A percentile compares a stretch with the other conserved stretches of the same genome.
Evolutionary conservation across 2,888 invertebrate species (phyloP).

Genomic region (Globia sparganii): DNA sequence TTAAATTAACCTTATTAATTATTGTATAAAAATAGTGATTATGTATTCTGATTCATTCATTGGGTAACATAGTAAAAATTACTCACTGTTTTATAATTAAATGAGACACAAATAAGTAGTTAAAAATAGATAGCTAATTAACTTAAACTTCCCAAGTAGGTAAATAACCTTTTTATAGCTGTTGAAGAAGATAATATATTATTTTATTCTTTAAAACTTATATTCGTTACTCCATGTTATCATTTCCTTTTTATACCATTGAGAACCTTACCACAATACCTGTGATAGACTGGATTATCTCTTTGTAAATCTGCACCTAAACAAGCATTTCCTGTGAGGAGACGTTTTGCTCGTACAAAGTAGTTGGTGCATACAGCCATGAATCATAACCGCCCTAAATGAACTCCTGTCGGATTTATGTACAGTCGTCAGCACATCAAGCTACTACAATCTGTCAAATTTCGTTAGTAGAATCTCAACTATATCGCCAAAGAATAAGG

Average conservation of each 20-base stretch:
- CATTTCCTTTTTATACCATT: neutral
- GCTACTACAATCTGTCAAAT: no score
- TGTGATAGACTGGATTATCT: neutral
- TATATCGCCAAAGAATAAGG: no score
- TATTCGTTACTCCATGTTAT: neutral
- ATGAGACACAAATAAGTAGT: constrained; percentile 7
- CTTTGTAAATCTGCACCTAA: neutral
- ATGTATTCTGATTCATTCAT: neutral
- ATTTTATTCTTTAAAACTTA: neutral
- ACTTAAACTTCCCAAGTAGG: constrained; percentile 1
- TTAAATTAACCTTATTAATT: neutral
- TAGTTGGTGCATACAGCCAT: neutral
- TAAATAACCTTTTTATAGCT: neutral
- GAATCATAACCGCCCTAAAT: neutral
- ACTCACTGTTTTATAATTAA: neutral
- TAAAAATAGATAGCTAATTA: constrained; percentile 17
- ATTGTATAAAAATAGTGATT: neutral
- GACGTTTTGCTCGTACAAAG: neutral
- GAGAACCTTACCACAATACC: neutral
- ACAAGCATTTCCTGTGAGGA: neutral
- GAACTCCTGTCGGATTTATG: neutral
- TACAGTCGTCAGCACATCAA: no score
- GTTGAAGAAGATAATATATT: constrained; percentile 2
- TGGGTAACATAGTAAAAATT: constrained; percentile 5
- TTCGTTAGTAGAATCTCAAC: no score